Conservation (phyloP, 2,797 vertebrate species). For the Poecilia picta region DNA sequence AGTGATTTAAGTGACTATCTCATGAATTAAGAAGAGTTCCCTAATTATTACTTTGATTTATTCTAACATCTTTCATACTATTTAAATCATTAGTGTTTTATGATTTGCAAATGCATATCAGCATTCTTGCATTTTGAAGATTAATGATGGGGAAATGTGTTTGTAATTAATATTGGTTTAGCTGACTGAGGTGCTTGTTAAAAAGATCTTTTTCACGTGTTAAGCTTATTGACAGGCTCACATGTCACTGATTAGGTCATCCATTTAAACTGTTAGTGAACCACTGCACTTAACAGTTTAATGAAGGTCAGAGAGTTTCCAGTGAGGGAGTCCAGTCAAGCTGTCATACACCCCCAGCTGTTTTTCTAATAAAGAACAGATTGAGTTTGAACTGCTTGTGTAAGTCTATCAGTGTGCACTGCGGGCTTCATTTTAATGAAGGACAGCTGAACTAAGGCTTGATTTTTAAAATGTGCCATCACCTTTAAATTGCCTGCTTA, state of each 20-base stretch:
- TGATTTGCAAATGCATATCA: neutral
- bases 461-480: slow-evolving; percentile 69
- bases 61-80: neutral
- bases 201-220: slow-evolving; percentile 29
- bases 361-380: slow-evolving; percentile 78
- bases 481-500: slow-evolving; percentile 49
- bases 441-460: slow-evolving; percentile 71
- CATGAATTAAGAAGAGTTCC: neutral
- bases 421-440: slow-evolving; percentile 68
- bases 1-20: neutral
- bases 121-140: neutral
- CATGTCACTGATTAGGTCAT: slow-evolving; percentile 74
- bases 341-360: slow-evolving; percentile 75
- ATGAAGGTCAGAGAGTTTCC: slow-evolving; percentile 78
- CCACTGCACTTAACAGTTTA: slow-evolving; percentile 67
- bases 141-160: neutral
- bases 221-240: slow-evolving; percentile 47
- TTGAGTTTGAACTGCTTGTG: slow-evolving; percentile 58
- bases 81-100: slow-evolving; percentile 1
- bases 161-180: slow-evolving; percentile 12
- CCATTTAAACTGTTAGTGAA: slow-evolving; percentile 69
- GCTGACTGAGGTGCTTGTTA: slow-evolving; percentile 26
- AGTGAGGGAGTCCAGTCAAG: slow-evolving; percentile 73
- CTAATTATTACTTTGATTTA: slow-evolving; percentile 2
- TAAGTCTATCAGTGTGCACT: slow-evolving; percentile 51